Conservation (phyloP, 2,113 vertebrate genomes). For the Tapirus terrestris region DNA sequence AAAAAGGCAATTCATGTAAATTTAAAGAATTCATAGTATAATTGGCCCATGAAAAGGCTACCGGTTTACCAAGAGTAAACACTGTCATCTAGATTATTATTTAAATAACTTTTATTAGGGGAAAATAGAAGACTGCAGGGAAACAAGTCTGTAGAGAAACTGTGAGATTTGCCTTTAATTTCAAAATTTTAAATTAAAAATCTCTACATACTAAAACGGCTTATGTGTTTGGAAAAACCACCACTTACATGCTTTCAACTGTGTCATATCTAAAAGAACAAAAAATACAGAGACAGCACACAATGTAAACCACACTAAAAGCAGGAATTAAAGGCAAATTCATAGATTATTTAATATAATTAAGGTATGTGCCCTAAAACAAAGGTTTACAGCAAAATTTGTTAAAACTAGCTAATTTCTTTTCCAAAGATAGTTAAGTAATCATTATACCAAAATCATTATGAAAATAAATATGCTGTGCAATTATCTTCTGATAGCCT, state of each 20-base stretch:
- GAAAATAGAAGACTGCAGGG: not conserved
- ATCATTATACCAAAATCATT: constrained; percentile 50
- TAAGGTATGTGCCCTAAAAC: constrained; percentile 66
- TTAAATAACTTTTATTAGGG: not conserved
- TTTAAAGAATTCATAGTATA: not conserved
- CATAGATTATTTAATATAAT: constrained; percentile 71
- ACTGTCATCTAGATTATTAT: not conserved
- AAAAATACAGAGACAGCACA: constrained; percentile 92
- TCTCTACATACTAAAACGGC: constrained; percentile 66
- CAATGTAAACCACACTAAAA: constrained; percentile 89
- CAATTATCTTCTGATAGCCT: constrained; percentile 38
- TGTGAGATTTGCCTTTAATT: constrained; percentile 66
- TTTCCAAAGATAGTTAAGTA: constrained; percentile 70
- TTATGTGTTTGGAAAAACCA: constrained; percentile 85
- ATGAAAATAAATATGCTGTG: constrained; percentile 57
- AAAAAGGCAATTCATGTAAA: not conserved
- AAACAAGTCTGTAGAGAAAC: not conserved
- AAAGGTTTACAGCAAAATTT: constrained; percentile 56
- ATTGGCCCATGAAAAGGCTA: not conserved
- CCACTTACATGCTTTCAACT: constrained; percentile 98
- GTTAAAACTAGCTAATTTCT: constrained; percentile 57
- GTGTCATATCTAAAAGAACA: constrained; percentile 95
- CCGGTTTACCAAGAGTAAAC: not conserved
- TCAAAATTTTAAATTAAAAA: constrained; percentile 79
- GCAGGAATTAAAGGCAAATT: constrained; percentile 79